Conservation (phyloP, 2,888 invertebrate genomes). For the Tipula vernalis region DNA sequence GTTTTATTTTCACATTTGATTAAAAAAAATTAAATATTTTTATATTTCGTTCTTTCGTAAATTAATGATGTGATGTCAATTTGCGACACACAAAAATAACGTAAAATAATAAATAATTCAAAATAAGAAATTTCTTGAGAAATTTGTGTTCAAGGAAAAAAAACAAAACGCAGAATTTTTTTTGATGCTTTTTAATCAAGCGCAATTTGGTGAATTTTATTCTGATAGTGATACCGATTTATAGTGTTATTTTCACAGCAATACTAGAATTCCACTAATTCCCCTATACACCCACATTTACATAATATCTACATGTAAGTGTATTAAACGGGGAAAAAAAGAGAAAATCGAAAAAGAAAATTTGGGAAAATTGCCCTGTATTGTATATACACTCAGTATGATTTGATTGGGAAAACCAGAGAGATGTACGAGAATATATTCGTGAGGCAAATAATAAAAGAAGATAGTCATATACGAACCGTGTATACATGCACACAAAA, state of each 20-base stretch:
- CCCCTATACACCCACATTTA: not conserved
- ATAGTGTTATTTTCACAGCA: not conserved
- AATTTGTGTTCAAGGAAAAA: not conserved
- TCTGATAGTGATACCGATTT: not conserved
- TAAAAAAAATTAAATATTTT: not conserved
- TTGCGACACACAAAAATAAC: not conserved
- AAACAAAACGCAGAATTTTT: not conserved
- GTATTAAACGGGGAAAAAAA: not conserved
- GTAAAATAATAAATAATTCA: not conserved
- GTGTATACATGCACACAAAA: not conserved
- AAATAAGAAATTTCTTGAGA: not conserved
- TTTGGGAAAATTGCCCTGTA: not conserved
- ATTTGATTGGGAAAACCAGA: not conserved
- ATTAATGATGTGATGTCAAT: not conserved
- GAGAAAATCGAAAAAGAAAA: not conserved
- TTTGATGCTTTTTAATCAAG: not conserved
- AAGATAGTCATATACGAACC: not conserved
- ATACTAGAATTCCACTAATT: not conserved
- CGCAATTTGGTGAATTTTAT: not conserved
- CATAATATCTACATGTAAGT: not conserved
- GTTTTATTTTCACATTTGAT: not conserved
- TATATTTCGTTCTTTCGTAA: not conserved
- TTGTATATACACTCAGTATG: not conserved
- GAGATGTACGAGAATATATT: not conserved
- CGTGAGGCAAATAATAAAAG: not conserved